Evolutionary conservation across 2,113 vertebrate genomes (phyloP).

Genomic region (Excalfactoria chinensis): DNA sequence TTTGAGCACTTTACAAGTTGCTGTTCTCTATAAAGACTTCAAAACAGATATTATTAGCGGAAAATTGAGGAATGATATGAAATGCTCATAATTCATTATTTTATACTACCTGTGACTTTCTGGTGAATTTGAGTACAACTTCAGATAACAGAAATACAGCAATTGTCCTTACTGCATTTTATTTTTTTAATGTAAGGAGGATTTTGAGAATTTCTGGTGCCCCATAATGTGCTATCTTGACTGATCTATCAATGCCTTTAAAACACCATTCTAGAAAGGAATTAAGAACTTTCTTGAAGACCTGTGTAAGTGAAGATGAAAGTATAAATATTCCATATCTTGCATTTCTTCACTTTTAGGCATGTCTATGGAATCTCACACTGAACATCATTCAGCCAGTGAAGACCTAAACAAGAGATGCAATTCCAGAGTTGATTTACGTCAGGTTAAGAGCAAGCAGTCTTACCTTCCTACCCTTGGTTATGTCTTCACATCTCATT

Average conservation of each 20-base stretch:
- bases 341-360: background rate
- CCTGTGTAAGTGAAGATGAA: background rate
- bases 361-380: background rate
- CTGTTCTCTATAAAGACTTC: background rate
- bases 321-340: background rate
- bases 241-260: background rate
- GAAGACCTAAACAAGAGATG: background rate
- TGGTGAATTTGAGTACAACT: background rate
- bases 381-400: background rate
- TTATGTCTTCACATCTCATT: background rate
- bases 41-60: background rate
- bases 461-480: background rate
- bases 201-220: background rate
- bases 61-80: conserved; percentile 9
- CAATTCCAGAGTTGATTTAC: conserved; percentile 40
- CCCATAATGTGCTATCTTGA: background rate
- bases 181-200: background rate
- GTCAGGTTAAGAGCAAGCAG: background rate
- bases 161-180: background rate
- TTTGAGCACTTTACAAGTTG: background rate
- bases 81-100: background rate
- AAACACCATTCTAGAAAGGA: background rate
- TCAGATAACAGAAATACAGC: background rate
- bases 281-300: background rate
- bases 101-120: background rate